A percentile compares a stretch with the other conserved stretches of the same genome.
Evolutionary conservation across 2,113 vertebrate genomes (phyloP).

Genomic region (Circaetus cinerascens): DNA sequence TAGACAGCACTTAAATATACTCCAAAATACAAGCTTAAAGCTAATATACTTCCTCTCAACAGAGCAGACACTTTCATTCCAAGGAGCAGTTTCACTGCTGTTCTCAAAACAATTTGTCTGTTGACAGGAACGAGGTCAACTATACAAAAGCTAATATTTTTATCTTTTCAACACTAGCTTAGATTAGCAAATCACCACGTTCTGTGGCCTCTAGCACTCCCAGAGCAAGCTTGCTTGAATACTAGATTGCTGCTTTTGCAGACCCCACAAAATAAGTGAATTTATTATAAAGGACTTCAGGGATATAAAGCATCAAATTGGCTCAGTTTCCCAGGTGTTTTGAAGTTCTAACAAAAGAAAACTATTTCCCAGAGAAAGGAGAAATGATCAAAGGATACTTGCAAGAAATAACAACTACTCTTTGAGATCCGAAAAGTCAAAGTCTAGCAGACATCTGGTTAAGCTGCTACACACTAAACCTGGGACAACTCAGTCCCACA

Average conservation of each 20-base stretch:
- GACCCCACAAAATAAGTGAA: background rate
- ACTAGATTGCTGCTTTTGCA: background rate
- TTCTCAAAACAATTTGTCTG: background rate
- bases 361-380: background rate
- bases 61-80: background rate
- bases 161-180: background rate
- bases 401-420: background rate
- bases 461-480: background rate
- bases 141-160: background rate
- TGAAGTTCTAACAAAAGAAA: background rate
- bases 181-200: background rate
- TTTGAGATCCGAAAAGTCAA: background rate
- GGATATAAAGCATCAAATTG: background rate
- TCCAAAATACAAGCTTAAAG: background rate
- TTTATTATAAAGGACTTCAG: background rate
- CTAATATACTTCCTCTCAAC: background rate
- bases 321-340: background rate
- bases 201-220: background rate
- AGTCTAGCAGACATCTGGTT: background rate
- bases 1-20: background rate
- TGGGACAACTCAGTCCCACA: background rate
- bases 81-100: background rate
- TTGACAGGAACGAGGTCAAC: background rate
- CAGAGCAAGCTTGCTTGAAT: background rate
- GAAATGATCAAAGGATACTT: background rate